Evolutionary conservation across 1,140 invertebrate species (phyloP), one percentile per base, ranked within the genome.

Genomic region (Drosophila rufa): DNA sequence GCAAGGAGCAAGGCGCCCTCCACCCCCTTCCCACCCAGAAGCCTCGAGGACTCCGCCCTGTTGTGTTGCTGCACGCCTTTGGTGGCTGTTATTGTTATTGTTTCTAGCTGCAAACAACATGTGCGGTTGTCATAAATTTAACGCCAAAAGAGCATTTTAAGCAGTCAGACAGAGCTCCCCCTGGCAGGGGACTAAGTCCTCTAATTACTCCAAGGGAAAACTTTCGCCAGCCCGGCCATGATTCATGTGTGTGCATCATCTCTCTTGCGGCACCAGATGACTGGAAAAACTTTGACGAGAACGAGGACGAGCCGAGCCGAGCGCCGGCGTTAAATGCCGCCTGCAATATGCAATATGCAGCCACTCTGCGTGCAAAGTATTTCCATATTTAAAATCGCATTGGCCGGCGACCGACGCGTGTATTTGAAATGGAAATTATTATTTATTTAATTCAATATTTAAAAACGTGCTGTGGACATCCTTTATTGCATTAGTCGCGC

Each of bases 81-180:
- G 62, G 79, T 43, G 61, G 27, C 36, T 58, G 66, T 55, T 75
- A 58, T 51, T 75, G 64, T 62, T 83, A 79, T 69, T 82, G 80
- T 62, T 64, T 77, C 50, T 68, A 48, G 64, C 76, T 76, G 81
- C 67, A 76, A 77, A 82, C 80, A 87, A 71, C 83, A 87, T 82
- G 83, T 86, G 83, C 83, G 83, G 83, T 82, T 87, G 79, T 86
- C 82, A 86, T 87, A 87, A 87, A 87, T 87, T 83, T 87, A 80
- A 87, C 79, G 77, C 68, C 77, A 84, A 89, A 87, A 78, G 76
- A 80, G 84, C 73, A 87, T 89, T 83, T 87, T 83, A 82, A 82
- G 76, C 82, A 84, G 69, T 60, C 71, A 53, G 66, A 67, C 77
- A 36, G 59, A 62, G 76, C 33, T 47, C 50, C 61, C 43, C 65